Conservation (phyloP, 2,797 vertebrate genomes). For the Pangasius sanitwongsei region DNA sequence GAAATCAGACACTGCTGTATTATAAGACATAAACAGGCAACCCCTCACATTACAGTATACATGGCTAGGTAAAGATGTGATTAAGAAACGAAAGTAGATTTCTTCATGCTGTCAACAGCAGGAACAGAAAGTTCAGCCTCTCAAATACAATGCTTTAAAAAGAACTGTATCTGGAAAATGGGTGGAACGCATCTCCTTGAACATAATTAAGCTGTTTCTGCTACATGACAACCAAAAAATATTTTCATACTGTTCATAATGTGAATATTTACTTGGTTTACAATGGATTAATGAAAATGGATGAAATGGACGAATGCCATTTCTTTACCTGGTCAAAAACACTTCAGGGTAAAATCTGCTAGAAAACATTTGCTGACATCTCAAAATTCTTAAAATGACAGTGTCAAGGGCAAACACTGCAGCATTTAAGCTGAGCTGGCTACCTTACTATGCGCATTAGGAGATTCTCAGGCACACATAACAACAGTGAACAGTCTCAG, state of each 20-base stretch:
- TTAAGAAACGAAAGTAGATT: neutral
- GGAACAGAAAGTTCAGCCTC: neutral
- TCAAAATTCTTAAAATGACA: constrained; percentile 14
- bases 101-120: neutral
- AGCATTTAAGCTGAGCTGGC: constrained; percentile 36
- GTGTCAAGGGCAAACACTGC: constrained; percentile 21
- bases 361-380: constrained; percentile 25
- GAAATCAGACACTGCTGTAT: constrained; percentile 37
- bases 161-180: neutral
- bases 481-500: neutral
- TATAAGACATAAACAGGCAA: constrained; percentile 38
- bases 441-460: constrained; percentile 29
- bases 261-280: constrained; percentile 24
- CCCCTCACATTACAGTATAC: constrained; percentile 33
- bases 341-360: neutral
- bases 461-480: constrained; percentile 22
- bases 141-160: neutral
- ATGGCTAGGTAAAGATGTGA: constrained; percentile 46
- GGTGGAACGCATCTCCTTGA: neutral
- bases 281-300: neutral
- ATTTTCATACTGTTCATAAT: constrained; percentile 32
- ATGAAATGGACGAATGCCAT: too few species aligned
- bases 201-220: neutral
- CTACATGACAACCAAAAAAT: neutral
- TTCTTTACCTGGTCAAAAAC: constrained; percentile 4